A percentile compares a stretch with the other conserved stretches of the same genome.
phyloP scores from a whole-genome alignment of 2,888 invertebrate genomes.

The Furcula furcula region DNA sequence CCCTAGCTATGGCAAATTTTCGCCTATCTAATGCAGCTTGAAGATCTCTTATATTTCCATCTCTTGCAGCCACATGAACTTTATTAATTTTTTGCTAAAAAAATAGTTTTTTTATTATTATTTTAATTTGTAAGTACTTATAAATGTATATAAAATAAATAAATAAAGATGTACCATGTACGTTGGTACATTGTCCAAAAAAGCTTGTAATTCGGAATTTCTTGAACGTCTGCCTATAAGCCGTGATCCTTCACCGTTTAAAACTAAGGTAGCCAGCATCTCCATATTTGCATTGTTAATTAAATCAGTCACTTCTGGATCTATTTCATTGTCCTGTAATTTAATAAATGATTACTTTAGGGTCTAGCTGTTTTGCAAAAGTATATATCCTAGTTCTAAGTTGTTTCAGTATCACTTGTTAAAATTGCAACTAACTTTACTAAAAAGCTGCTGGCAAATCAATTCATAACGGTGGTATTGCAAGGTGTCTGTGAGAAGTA shows the following conservation, averaged over 20 bases:
- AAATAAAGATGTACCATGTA: too few relatives aligned
- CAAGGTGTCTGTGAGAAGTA: conserved; percentile 67
- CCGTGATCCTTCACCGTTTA: conserved; percentile 93
- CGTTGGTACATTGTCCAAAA: conserved; percentile 92
- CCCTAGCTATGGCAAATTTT: conserved; percentile 94
- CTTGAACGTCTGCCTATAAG: conserved; percentile 86
- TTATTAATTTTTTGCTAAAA: conserved; percentile 93
- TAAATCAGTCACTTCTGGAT: conserved; percentile 84
- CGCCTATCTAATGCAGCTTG: conserved; percentile 93
- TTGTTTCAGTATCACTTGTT: conserved; percentile 30
- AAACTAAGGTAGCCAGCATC: conserved; percentile 92
- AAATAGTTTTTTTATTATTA: background rate
- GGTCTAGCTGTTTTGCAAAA: too few relatives aligned
- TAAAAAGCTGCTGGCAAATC: conserved; percentile 79
- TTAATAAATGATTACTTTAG: too few relatives aligned
- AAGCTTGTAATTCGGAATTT: conserved; percentile 91
- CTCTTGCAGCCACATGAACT: conserved; percentile 92
- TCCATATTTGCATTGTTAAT: conserved; percentile 92
- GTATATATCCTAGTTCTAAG: too few relatives aligned
- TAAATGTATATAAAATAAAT: too few relatives aligned
- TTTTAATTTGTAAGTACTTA: background rate
- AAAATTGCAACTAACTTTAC: conserved; percentile 51
- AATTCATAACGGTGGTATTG: conserved; percentile 70
- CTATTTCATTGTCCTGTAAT: conserved; percentile 78
- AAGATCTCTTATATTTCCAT: conserved; percentile 91